Conservation (phyloP, 1,140 invertebrate genomes). For the Sarcophaga bullata region DNA sequence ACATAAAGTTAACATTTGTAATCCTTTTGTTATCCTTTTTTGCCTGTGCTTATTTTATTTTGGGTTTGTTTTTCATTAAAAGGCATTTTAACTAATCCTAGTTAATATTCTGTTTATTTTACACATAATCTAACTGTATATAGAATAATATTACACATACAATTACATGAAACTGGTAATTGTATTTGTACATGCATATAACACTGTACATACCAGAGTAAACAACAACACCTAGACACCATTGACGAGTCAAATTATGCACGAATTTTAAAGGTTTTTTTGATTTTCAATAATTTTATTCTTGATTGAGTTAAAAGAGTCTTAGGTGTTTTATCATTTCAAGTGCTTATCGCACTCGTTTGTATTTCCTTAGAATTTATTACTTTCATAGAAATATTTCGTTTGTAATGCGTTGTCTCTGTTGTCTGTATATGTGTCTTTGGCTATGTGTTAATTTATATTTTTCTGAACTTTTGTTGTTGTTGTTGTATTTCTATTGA, state of each 20-base stretch:
- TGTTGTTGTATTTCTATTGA: background rate
- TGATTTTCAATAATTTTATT: too few relatives aligned
- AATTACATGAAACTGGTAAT: background rate
- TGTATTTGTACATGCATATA: background rate
- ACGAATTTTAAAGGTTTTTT: too few relatives aligned
- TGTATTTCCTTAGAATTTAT: background rate
- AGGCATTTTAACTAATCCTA: constrained; percentile 28
- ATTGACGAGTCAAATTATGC: too few relatives aligned
- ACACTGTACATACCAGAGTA: too few relatives aligned
- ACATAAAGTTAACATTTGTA: background rate
- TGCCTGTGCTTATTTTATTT: background rate
- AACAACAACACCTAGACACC: background rate
- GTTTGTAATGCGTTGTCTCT: background rate
- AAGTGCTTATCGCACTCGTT: constrained; percentile 11
- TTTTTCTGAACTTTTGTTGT: background rate
- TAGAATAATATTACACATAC: background rate
- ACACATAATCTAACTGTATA: constrained; percentile 10
- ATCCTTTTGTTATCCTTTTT: background rate
- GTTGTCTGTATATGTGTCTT: constrained; percentile 5
- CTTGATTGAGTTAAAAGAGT: background rate
- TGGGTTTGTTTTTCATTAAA: background rate
- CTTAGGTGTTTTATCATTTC: background rate
- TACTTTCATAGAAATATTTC: too few relatives aligned
- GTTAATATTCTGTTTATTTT: constrained; percentile 31
- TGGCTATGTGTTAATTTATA: constrained; percentile 11